A percentile compares a stretch with the other conserved stretches of the same genome.
These are phyloP conservation scores for Leptosomus discolor DNA, from an alignment of 2,113 vertebrate species.

Conservation along the genomic window DNA sequence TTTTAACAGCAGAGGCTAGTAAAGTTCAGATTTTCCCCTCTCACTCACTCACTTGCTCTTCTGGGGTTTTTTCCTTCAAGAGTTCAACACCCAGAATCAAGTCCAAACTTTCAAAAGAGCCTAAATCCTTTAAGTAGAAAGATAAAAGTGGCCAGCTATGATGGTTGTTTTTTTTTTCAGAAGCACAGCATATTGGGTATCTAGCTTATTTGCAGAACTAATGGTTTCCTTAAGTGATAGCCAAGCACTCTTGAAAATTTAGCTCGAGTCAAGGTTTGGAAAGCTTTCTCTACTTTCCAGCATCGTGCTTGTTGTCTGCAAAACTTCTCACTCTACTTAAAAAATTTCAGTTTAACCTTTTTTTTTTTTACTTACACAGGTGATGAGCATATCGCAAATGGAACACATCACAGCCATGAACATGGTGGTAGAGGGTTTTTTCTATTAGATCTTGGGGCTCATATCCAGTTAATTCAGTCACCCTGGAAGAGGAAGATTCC, in stretches of 20 bases:
- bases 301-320: neutral
- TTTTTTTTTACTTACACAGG: conserved; percentile 81
- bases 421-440: conserved; percentile 93
- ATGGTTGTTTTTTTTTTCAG: neutral
- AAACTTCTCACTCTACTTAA: neutral
- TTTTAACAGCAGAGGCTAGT: neutral
- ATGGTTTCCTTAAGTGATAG: neutral
- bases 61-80: neutral
- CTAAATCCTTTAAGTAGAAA: neutral
- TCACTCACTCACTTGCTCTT: neutral
- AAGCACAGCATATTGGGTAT: neutral
- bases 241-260: conserved; percentile 5
- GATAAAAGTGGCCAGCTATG: neutral
- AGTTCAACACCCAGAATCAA: neutral
- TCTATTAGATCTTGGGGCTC: conserved; percentile 95
- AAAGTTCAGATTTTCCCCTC: neutral
- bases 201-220: neutral
- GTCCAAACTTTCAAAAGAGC: neutral
- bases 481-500: conserved; percentile 72
- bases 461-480: conserved; percentile 91
- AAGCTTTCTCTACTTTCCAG: neutral
- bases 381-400: conserved; percentile 91
- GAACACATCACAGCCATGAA: conserved; percentile 90
- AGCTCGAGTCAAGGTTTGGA: neutral
- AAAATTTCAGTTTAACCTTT: neutral